Conservation (phyloP, 1,140 invertebrate species). For the Eumeta japonica region DNA sequence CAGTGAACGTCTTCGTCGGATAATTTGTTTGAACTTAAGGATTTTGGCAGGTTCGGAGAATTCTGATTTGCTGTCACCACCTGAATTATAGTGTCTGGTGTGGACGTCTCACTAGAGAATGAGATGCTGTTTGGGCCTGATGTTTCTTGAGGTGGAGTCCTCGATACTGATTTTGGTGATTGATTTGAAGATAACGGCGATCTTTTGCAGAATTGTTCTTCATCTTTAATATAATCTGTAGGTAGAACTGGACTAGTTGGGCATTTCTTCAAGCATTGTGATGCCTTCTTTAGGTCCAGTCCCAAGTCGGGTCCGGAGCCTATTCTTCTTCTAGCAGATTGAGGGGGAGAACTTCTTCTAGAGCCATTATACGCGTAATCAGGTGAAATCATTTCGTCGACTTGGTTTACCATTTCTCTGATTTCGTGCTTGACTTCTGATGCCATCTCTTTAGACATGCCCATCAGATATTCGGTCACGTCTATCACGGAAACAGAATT, state of each 20-base stretch:
- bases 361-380: conserved; percentile 38
- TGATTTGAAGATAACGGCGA: conserved; percentile 25
- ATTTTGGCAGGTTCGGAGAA: conserved; percentile 46
- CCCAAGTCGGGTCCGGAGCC: conserved; percentile 48
- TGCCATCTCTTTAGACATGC: conserved; percentile 74
- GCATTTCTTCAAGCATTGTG: conserved; percentile 42
- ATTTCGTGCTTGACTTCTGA: conserved; percentile 77
- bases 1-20: conserved; percentile 55
- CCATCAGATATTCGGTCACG: conserved; percentile 73
- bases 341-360: conserved; percentile 45
- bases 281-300: conserved; percentile 33
- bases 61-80: conserved; percentile 40
- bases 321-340: conserved; percentile 37
- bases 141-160: conserved; percentile 43
- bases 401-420: conserved; percentile 68
- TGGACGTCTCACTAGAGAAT: conserved; percentile 55
- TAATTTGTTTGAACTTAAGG: conserved; percentile 49
- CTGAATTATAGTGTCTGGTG: conserved; percentile 55
- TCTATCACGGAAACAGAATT: conserved; percentile 71
- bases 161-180: conserved; percentile 46
- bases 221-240: conserved; percentile 23
- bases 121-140: conserved; percentile 50
- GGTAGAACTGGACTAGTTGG: conserved; percentile 49
- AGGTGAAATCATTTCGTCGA: conserved; percentile 69
- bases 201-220: conserved; percentile 28